Evolutionary conservation across 1,140 invertebrate species (phyloP).

Genomic region (Sarcophaga peregrina): DNA sequence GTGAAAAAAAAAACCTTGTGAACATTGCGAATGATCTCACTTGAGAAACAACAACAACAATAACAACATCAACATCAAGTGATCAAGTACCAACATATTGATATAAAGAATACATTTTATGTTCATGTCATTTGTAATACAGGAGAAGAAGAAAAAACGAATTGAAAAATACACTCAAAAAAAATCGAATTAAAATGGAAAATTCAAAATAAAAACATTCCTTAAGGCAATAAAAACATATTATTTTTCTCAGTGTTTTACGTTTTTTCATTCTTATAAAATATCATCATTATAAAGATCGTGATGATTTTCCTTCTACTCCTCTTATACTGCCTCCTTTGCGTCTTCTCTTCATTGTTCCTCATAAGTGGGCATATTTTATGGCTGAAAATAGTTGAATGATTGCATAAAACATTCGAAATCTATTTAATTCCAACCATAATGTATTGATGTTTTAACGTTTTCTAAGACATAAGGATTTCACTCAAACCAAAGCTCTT

Average conservation of each 20-base stretch:
- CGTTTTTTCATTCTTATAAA: background rate
- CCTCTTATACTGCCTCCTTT: too few species aligned
- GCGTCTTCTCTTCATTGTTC: background rate
- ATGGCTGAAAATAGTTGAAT: conserved; percentile 7
- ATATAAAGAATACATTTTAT: conserved; percentile 12
- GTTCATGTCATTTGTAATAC: background rate
- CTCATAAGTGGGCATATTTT: conserved; percentile 12
- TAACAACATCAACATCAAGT: background rate
- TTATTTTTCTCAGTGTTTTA: too few species aligned
- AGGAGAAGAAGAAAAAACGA: too few species aligned
- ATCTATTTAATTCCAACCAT: background rate
- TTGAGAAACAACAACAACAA: background rate
- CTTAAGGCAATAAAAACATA: too few species aligned
- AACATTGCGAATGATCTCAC: background rate
- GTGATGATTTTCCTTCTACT: background rate
- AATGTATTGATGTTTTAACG: conserved; percentile 20
- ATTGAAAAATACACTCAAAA: background rate
- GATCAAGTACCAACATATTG: conserved; percentile 23
- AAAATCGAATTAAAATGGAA: background rate
- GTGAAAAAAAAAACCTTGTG: background rate
- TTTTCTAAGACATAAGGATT: background rate
- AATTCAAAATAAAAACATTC: too few species aligned
- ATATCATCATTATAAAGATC: conserved; percentile 23
- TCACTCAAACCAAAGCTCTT: too few species aligned
- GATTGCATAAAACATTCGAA: conserved; percentile 3